phyloP scores from a whole-genome alignment of 2,797 vertebrate species.

The Cichlasoma orientale region DNA sequence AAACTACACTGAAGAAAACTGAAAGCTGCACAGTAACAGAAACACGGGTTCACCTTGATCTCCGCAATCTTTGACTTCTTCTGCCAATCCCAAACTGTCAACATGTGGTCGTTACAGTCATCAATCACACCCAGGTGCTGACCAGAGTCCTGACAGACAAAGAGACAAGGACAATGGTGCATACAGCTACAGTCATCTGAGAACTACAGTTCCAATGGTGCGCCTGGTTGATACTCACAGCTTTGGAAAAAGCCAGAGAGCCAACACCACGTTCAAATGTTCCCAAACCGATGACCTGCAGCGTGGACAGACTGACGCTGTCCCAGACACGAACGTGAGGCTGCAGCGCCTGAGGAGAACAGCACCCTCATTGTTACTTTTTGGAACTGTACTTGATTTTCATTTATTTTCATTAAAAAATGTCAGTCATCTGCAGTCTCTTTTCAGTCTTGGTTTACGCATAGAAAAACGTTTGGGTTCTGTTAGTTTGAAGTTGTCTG shows the following conservation, averaged over 20 bases:
- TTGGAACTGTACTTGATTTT: background rate
- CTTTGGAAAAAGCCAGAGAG: constrained; percentile 95
- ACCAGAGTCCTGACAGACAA: constrained; percentile 87
- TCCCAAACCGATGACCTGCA: constrained; percentile 91
- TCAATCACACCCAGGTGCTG: constrained; percentile 94
- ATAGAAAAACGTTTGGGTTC: background rate
- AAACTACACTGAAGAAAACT: too few relatives aligned
- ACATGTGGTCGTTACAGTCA: constrained; percentile 98
- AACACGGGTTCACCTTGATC: constrained; percentile 87
- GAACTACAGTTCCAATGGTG: constrained; percentile 14
- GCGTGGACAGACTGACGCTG: constrained; percentile 90
- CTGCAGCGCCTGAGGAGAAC: constrained; percentile 85
- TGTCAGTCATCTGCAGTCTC: background rate
- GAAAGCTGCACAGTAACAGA: background rate
- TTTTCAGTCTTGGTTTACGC: background rate
- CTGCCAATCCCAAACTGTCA: constrained; percentile 98
- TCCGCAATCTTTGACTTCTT: constrained; percentile 95
- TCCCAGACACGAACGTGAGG: constrained; percentile 97
- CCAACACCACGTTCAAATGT: constrained; percentile 97
- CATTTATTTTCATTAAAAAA: background rate
- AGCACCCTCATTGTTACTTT: background rate
- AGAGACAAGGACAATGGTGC: background rate
- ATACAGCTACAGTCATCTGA: background rate
- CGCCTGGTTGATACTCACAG: constrained; percentile 81
- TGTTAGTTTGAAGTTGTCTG: constrained; percentile 44